Conservation (phyloP, 2,797 vertebrate species). For the Discoglossus pictus region DNA sequence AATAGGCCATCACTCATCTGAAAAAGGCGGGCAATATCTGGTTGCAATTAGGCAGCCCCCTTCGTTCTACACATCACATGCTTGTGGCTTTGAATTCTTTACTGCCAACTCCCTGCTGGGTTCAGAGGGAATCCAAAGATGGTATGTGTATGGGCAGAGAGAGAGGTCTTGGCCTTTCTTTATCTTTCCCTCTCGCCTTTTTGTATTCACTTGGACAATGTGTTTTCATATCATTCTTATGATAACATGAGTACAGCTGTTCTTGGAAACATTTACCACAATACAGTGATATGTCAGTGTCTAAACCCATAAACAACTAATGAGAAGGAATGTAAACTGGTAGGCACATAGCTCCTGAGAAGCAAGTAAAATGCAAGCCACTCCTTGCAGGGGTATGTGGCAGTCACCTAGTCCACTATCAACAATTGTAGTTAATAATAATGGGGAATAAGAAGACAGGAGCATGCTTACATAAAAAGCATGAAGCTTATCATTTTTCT, state of each 20-base stretch:
- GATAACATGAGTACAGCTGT: constrained; percentile 58
- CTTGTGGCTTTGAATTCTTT: constrained; percentile 74
- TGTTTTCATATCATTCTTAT: constrained; percentile 56
- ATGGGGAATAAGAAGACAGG: too few species aligned
- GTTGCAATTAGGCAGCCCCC: constrained; percentile 78
- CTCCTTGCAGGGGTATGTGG: background rate
- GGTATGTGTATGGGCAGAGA: constrained; percentile 64
- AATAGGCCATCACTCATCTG: constrained; percentile 74
- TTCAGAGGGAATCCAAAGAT: constrained; percentile 71
- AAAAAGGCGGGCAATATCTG: constrained; percentile 74
- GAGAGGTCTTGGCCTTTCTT: constrained; percentile 54
- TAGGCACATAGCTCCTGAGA: constrained; percentile 30
- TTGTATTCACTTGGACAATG: constrained; percentile 46
- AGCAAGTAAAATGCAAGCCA: constrained; percentile 12
- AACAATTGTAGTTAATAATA: too few species aligned
- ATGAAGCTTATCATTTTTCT: too few species aligned
- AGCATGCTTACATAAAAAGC: too few species aligned
- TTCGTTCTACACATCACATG: constrained; percentile 71
- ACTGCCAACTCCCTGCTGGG: constrained; percentile 78
- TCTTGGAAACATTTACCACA: constrained; percentile 56
- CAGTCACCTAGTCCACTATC: too few species aligned
- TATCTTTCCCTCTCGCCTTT: constrained; percentile 42
- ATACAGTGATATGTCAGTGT: constrained; percentile 23
- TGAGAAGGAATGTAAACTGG: constrained; percentile 45
- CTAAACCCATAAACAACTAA: constrained; percentile 22